Conservation (phyloP, 2,797 vertebrate genomes). For the Notolabrus celidotus region DNA sequence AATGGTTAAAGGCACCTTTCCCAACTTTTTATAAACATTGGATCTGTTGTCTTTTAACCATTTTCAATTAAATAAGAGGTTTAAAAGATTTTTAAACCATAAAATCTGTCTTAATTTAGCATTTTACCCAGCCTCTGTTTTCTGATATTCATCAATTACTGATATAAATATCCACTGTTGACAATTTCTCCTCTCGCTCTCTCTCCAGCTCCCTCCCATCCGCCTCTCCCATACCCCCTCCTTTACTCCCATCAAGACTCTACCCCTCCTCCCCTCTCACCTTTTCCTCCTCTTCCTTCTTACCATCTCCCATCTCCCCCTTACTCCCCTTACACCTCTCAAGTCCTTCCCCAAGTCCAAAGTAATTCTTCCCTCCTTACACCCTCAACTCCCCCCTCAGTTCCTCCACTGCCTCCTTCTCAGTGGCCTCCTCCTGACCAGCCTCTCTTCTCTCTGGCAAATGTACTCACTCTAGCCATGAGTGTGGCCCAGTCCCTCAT, state of each 20-base stretch:
- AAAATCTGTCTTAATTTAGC: no score
- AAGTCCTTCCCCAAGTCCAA: constrained; percentile 6
- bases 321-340: constrained; percentile 30
- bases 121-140: no score
- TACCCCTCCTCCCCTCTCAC: background rate
- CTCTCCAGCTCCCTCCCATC: constrained; percentile 44
- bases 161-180: background rate
- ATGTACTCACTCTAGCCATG: constrained; percentile 92
- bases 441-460: constrained; percentile 80
- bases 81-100: no score
- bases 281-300: background rate
- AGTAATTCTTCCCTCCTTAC: constrained; percentile 43
- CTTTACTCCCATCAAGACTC: constrained; percentile 14
- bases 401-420: constrained; percentile 2
- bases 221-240: background rate
- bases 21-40: no score
- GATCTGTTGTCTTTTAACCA: no score
- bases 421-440: constrained; percentile 61
- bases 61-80: no score
- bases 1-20: no score
- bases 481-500: constrained; percentile 89
- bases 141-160: no score
- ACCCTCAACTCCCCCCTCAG: constrained; percentile 9
- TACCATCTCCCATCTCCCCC: constrained; percentile 15
- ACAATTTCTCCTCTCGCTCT: background rate